A percentile compares a stretch with the other conserved stretches of the same genome.
phyloP scores from a whole-genome alignment of 2,113 vertebrate species.

The Rhea americana region DNA sequence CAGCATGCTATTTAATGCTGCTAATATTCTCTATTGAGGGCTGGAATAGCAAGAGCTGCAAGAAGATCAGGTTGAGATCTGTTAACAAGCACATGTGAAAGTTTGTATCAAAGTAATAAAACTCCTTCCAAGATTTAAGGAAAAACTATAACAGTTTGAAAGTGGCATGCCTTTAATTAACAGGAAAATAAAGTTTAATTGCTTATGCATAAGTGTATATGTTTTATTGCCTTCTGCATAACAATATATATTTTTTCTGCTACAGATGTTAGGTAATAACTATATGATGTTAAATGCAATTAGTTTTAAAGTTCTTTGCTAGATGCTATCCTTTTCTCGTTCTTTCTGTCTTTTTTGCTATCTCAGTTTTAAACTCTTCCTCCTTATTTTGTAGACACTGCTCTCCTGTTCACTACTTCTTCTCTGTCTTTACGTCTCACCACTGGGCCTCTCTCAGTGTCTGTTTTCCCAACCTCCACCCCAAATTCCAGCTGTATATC shows the following conservation, averaged over 20 bases:
- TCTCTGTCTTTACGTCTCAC: conserved; percentile 99
- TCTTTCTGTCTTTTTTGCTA: conserved; percentile 78
- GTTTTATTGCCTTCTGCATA: conserved; percentile 49
- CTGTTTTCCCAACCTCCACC: conserved; percentile 98
- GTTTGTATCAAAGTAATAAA: background rate
- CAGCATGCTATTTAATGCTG: background rate
- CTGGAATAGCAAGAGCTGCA: background rate
- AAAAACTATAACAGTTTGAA: background rate
- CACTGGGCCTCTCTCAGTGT: conserved; percentile 99
- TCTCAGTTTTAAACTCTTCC: conserved; percentile 83
- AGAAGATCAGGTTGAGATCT: background rate
- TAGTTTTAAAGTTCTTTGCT: conserved; percentile 62
- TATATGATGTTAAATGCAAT: conserved; percentile 64
- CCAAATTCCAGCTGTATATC: conserved; percentile 99
- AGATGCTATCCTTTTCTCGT: conserved; percentile 78
- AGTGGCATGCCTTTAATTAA: conserved; percentile 26
- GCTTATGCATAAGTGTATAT: conserved; percentile 16
- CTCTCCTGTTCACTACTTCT: conserved; percentile 98
- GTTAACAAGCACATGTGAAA: background rate
- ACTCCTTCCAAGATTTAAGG: background rate
- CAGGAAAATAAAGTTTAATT: background rate
- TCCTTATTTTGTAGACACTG: conserved; percentile 95
- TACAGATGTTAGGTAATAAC: conserved; percentile 47
- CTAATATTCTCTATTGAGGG: background rate
- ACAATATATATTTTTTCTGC: conserved; percentile 54